These are phyloP conservation scores for Camelus dromedarius DNA, from an alignment of 2,113 vertebrate genomes.

Conservation along the genomic window DNA sequence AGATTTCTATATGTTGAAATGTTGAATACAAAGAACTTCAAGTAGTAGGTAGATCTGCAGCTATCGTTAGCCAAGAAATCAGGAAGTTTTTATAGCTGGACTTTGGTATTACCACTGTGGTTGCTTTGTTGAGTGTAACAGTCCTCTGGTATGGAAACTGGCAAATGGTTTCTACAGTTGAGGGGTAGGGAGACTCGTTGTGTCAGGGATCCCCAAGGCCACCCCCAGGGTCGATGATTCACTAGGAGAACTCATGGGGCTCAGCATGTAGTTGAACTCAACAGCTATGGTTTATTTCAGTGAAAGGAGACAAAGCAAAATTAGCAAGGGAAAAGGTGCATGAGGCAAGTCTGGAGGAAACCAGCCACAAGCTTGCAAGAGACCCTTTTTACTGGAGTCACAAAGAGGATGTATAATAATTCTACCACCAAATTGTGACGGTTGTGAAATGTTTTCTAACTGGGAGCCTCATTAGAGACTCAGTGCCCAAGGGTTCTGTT, in stretches of 20 bases:
- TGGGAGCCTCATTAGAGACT: background rate
- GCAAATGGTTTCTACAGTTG: background rate
- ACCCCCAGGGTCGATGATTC: background rate
- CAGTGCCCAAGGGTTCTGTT: background rate
- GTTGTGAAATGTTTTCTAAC: background rate
- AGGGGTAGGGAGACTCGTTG: background rate
- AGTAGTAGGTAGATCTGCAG: background rate
- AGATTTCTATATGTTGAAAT: conserved; percentile 23
- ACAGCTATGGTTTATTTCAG: background rate
- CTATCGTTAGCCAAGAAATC: background rate
- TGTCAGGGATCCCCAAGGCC: background rate
- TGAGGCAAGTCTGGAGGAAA: background rate
- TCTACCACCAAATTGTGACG: background rate
- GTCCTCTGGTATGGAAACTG: background rate
- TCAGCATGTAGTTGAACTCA: background rate
- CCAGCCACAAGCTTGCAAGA: background rate
- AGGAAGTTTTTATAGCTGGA: background rate
- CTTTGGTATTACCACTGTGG: background rate
- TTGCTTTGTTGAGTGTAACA: background rate
- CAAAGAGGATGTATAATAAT: background rate
- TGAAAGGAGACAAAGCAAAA: background rate
- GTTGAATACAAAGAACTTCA: background rate
- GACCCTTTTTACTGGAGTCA: background rate
- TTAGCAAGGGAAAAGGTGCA: background rate
- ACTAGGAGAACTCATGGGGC: background rate